phyloP scores from a whole-genome alignment of 2,888 invertebrate species.

The Acleris cristana region DNA sequence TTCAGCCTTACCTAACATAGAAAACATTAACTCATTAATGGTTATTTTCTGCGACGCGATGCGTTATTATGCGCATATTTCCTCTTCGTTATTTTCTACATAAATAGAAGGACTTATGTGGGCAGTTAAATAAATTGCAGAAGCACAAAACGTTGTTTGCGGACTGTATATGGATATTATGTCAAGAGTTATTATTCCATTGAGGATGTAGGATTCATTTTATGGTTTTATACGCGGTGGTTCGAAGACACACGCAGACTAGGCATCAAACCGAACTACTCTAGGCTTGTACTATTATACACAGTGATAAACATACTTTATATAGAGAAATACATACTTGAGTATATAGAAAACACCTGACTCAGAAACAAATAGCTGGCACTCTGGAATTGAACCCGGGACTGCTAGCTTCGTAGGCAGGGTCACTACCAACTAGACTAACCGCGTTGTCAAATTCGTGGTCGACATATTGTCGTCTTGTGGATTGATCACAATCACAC shows the following conservation, averaged over 20 bases:
- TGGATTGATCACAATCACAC: no score
- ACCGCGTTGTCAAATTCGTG: no score
- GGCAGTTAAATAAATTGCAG: not conserved
- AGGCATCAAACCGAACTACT: not conserved
- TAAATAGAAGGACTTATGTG: conserved; percentile 17
- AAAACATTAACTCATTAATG: conserved; percentile 7
- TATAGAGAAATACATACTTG: no score
- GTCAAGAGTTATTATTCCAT: not conserved
- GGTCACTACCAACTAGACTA: no score
- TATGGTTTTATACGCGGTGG: not conserved
- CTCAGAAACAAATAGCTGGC: no score
- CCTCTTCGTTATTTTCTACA: not conserved
- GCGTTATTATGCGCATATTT: conserved; percentile 10
- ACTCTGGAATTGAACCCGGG: no score
- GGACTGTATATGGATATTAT: not conserved
- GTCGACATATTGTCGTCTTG: no score
- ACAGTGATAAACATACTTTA: no score
- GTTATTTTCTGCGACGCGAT: conserved; percentile 17
- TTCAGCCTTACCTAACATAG: conserved; percentile 21
- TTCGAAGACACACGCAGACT: not conserved
- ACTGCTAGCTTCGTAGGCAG: no score
- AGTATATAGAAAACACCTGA: no score
- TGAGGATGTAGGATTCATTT: not conserved
- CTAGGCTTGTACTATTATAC: no score
- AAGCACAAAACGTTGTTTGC: not conserved